These are phyloP conservation scores for Sinocyclocheilus rhinocerous DNA, from an alignment of 2,113 vertebrate genomes.

Conservation along the genomic window DNA sequence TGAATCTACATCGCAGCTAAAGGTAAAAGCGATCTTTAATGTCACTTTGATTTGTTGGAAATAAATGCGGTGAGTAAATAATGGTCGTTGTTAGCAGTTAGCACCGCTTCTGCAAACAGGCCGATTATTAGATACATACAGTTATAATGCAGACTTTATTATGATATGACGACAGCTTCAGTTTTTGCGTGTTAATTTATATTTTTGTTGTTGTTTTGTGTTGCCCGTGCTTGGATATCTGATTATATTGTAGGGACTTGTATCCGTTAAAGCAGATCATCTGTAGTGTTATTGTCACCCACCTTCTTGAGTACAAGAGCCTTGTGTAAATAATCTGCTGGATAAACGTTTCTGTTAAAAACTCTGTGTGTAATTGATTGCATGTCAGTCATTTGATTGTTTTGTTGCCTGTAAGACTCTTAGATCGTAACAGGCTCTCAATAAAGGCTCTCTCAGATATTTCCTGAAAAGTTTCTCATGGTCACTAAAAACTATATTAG, in stretches of 20 bases:
- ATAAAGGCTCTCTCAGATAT: not conserved
- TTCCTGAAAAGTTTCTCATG: not conserved
- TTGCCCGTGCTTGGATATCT: not conserved
- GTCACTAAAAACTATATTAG: no score
- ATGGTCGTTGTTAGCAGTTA: constrained; percentile 15
- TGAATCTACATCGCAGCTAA: not conserved
- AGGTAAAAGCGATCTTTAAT: not conserved
- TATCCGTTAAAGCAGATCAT: not conserved
- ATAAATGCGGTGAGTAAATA: not conserved
- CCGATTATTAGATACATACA: not conserved
- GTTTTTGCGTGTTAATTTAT: not conserved
- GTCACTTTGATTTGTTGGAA: not conserved
- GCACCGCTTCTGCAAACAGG: constrained; percentile 18
- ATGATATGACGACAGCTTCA: not conserved
- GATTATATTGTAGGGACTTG: not conserved
- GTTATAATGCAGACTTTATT: not conserved
- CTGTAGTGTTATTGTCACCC: not conserved
- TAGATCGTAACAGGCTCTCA: not conserved
- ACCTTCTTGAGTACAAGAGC: not conserved
- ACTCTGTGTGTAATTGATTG: not conserved
- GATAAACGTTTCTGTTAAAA: not conserved
- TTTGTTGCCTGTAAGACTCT: not conserved
- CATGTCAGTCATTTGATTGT: not conserved
- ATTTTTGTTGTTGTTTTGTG: not conserved
- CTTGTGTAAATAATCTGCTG: not conserved